Conservation (phyloP, 2,113 vertebrate species). For the Datnioides undecimradiatus region DNA sequence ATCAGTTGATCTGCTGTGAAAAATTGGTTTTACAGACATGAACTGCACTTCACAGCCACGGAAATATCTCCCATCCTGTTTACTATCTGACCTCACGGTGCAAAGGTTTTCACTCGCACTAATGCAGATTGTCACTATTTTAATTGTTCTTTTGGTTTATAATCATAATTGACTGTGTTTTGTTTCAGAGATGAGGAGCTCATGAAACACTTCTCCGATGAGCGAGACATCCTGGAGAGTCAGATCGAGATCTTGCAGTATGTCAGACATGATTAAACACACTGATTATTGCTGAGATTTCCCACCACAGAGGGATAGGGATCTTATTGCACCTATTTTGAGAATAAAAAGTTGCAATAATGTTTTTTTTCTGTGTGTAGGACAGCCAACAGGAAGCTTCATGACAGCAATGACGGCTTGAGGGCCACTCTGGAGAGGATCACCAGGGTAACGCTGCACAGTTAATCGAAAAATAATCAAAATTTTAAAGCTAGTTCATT, state of each 20-base stretch:
- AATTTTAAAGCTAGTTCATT: background rate
- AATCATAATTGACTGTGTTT: slow-evolving; percentile 1
- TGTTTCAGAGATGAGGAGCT: slow-evolving; percentile 90
- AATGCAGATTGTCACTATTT: background rate
- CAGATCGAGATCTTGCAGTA: slow-evolving; percentile 98
- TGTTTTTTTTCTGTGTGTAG: slow-evolving; percentile 44
- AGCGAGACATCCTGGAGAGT: slow-evolving; percentile 91
- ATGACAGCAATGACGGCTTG: slow-evolving; percentile 77
- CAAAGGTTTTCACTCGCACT: background rate
- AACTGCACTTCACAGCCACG: background rate
- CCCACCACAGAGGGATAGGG: background rate
- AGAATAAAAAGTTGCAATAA: background rate
- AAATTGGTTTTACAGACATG: too few species aligned
- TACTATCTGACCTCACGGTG: background rate
- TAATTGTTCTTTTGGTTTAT: background rate
- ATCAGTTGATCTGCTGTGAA: background rate
- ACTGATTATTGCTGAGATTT: background rate
- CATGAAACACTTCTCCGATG: slow-evolving; percentile 91
- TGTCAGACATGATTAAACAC: slow-evolving; percentile 68
- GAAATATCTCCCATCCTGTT: background rate
- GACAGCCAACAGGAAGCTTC: slow-evolving; percentile 79
- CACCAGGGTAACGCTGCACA: slow-evolving; percentile 50
- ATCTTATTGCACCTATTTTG: background rate
- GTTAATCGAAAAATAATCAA: background rate
- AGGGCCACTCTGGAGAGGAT: slow-evolving; percentile 66